Percentiles rank a stretch among this genome's conserved stretches.
These are phyloP conservation scores for Saccostrea cuccullata DNA, from an alignment of 1,140 invertebrate species.

Conservation along the genomic window DNA sequence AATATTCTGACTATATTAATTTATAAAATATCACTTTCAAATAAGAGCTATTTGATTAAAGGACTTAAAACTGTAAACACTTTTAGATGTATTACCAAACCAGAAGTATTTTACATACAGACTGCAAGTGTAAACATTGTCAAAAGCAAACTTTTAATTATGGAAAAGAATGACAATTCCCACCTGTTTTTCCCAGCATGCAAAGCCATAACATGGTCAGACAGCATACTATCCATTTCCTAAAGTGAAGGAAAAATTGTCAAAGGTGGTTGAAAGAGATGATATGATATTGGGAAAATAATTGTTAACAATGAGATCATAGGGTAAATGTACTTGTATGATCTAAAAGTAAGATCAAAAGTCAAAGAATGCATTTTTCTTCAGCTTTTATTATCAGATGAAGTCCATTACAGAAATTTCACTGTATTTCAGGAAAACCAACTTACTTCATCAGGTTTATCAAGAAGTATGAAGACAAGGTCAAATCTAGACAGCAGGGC, in stretches of 20 bases:
- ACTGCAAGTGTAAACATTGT: too few relatives aligned
- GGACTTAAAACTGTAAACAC: too few relatives aligned
- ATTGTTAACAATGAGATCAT: too few relatives aligned
- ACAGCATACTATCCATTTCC: conserved; percentile 87
- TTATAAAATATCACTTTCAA: too few relatives aligned
- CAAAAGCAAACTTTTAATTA: not conserved
- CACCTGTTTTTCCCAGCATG: conserved; percentile 81
- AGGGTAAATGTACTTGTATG: too few relatives aligned
- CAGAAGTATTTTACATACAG: too few relatives aligned
- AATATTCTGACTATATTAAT: too few relatives aligned
- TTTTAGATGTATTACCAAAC: too few relatives aligned
- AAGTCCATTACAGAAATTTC: too few relatives aligned
- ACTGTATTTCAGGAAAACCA: not conserved
- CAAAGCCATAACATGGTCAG: conserved; percentile 89
- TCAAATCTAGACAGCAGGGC: conserved; percentile 95
- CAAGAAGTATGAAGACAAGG: conserved; percentile 93
- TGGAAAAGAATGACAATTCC: not conserved
- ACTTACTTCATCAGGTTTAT: conserved; percentile 87
- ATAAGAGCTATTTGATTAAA: too few relatives aligned
- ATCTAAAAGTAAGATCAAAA: not conserved
- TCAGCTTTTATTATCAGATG: not conserved
- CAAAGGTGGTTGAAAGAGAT: too few relatives aligned
- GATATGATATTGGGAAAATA: too few relatives aligned
- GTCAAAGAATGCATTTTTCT: not conserved
- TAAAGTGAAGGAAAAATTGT: conserved; percentile 63